Evolutionary conservation across 2,113 vertebrate genomes (phyloP).

Genomic region (Barnardius zonarius): DNA sequence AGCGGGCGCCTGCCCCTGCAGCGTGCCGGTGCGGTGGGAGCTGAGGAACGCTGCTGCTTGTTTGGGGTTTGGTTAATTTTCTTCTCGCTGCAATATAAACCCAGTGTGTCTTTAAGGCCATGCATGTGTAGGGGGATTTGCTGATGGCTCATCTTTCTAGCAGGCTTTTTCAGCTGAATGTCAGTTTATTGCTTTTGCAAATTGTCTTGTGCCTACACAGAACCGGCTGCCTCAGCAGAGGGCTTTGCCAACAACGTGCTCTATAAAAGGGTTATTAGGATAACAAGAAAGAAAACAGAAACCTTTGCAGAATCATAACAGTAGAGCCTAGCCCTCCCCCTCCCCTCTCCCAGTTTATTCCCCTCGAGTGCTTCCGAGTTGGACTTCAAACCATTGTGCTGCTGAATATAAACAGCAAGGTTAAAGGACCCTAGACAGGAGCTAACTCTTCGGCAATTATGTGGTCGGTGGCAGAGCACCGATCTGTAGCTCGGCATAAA

Average conservation of each 20-base stretch:
- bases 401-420: constrained; percentile 22
- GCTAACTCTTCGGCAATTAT: constrained; percentile 26
- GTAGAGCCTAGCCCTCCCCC: not conserved
- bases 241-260: constrained; percentile 60
- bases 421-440: constrained; percentile 42
- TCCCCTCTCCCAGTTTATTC: constrained; percentile 32
- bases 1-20: not conserved
- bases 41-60: not conserved
- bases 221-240: constrained; percentile 70
- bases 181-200: constrained; percentile 73
- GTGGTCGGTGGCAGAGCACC: constrained; percentile 21
- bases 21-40: rapidly evolving
- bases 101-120: constrained; percentile 57
- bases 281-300: constrained; percentile 70
- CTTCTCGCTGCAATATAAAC: not conserved
- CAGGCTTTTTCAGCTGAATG: constrained; percentile 64
- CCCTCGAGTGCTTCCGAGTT: constrained; percentile 27
- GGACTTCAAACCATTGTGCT: not conserved
- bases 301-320: constrained; percentile 67
- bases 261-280: constrained; percentile 70
- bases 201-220: constrained; percentile 67
- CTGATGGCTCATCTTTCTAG: constrained; percentile 68
- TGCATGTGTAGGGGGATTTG: constrained; percentile 58
- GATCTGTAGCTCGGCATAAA: constrained; percentile 5
- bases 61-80: not conserved